Base-by-base conservation (phyloP, 2,888 invertebrate species). In the Dromius quadrimaculatus region DNA sequence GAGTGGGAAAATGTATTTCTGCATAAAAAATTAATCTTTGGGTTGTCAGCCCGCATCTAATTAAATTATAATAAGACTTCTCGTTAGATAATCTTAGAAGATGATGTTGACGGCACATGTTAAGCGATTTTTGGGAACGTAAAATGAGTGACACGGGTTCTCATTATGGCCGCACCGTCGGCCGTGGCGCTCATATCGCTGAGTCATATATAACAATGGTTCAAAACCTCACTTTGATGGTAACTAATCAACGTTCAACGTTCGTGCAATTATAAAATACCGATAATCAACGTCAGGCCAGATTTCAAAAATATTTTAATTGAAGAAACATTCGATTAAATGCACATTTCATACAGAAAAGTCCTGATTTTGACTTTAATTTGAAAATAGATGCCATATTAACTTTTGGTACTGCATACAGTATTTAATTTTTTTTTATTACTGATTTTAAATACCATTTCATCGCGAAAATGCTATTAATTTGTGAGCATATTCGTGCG, bases 141-240 rank as follows among this genome's bases (percentile, higher is more conserved):
- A 3, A 45, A 62, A 11, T 68, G 68, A 68, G 43, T 68, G 68
- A 68, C 68, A 68, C 68, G 43, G 59, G 68, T 68, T 68, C 59
- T 59, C 68, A 68, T 68, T 68, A 68, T 34, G 34, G 43, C 68
- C 68, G 57, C 41, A 11, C 59, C 38, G 43, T 62, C 62, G 62
- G 38, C 59, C 20, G 59, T 36, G 59, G 59, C 23, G 62, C 22
- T 17, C 23, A n/a, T 19, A 15, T 41, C 62, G 62, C 62, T 62
- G 62, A 62, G 41, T 62, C 62, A 62, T 15, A 9, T 32, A n/a
- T 41, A 62, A 62, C 41, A 62, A 41, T 62, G 23, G 41, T 38
- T 13, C 59, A 8, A 32, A 34, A 34, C 59, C 59, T 38, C 6
- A n/a, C 22, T 34, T 36, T 38, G 59, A 38, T 28, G 15, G 5